Base-by-base conservation (phyloP, 2,797 vertebrate species). In the Sphenodon punctatus region DNA sequence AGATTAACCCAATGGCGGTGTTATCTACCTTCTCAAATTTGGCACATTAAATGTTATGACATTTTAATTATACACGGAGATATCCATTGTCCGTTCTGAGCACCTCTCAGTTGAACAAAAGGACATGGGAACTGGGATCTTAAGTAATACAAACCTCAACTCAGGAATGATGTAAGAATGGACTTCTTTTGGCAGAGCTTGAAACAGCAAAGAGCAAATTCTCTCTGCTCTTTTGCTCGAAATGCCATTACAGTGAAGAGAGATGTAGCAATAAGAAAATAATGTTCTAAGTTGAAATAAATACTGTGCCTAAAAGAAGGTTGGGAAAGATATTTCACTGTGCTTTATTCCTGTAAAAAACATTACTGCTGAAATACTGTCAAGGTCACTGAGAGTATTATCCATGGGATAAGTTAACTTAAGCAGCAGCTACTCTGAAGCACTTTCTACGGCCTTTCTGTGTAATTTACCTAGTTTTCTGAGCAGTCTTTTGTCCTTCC, bases 161-260 rank as follows among this genome's bases (percentile, higher is more conserved):
- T n/a, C n/a, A n/a, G n/a, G n/a, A n/a, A n/a, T n/a, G n/a, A n/a
- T n/a, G n/a, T n/a, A n/a, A n/a, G n/a, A n/a, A n/a, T n/a, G n/a
- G n/a, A n/a, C n/a, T n/a, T n/a, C n/a, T n/a, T n/a, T n/a, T n/a
- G n/a, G n/a, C n/a, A n/a, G n/a, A n/a, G n/a, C n/a, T n/a, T n/a
- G n/a, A n/a, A n/a, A n/a, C n/a, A n/a, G n/a, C n/a, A n/a, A n/a
- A n/a, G n/a, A n/a, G n/a, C n/a, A n/a, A n/a, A n/a, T n/a, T n/a
- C 34, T 27, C 8, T 15, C 39, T 55, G 51, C 25, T 27, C 49
- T 15, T 56, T 69, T 56, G 20, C 27, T 56, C 23, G 25, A 56
- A 45, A 66, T 66, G 61, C 27, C 48, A 72, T 72, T 46, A 16
- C 58, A 59, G 63, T 32, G 63, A 80, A 71, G 51, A 72, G 53